Evolutionary conservation across 2,888 invertebrate species (phyloP), one percentile per base, ranked within the genome.

Genomic region (Troglohyphantes excavatus): DNA sequence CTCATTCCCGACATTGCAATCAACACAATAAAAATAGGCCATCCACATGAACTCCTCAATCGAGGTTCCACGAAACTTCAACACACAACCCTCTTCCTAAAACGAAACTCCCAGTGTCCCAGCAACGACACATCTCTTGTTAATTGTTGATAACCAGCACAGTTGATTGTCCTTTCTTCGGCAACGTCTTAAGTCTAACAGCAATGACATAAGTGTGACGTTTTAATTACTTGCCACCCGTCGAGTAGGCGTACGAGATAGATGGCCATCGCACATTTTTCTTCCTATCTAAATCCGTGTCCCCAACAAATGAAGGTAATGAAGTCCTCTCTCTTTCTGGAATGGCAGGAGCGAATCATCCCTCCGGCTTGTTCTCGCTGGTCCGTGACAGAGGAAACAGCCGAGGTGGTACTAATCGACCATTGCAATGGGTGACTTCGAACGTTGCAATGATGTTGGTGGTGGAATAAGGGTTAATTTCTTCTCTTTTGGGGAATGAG

Each of bases 151-250:
- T 33, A 9, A 33, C 9, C 5, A 33, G 33, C 33, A 33, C 33
- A 53, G 53, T 17, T 53, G n/a, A 53, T 53, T 53, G 53, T 17
- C 53, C 13, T n/a, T 53, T 53, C 53, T n/a, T 53, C n/a, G 5
- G 17, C 39, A 2, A 2, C 39, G 7, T 0, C 3, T 39, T n/a
- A n/a, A n/a, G n/a, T n/a, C 7, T 2, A 39, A 39, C 3, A 39
- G 3, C 39, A n/a, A 53, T n/a, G 68, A 33, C 29, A 33, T 2
- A 6, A 19, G 17, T 19, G 29, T 39, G 65, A 78, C 63, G 65
- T 43, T 65, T 78, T 78, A 78, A 78, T 78, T 78, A 65, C 53
- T 78, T 39, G 65, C 39, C 78, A 39, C 19, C 53, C 23, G n/a
- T 13, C 75, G 53, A 59, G 75, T 63, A 63, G 78, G 78, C 43